Conservation (phyloP, 2,113 vertebrate species). For the Saimiri boliviensis region DNA sequence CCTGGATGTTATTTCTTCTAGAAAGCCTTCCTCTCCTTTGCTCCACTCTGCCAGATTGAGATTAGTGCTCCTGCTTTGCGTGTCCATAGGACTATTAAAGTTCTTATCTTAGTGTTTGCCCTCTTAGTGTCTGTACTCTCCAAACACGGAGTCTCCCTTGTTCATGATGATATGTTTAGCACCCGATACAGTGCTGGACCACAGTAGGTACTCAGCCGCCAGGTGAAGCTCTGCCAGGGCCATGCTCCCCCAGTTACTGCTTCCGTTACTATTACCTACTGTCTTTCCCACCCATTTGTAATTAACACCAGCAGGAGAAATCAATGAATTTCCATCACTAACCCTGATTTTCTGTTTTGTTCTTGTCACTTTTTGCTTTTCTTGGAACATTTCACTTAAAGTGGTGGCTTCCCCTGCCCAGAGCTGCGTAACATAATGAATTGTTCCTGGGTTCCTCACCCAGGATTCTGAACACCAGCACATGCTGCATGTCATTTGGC, state of each 20-base stretch:
- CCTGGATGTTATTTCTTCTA: not conserved
- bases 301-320: not conserved
- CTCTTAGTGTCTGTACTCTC: not conserved
- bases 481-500: accelerated
- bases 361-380: not conserved
- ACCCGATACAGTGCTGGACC: not conserved
- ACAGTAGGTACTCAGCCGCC: not conserved
- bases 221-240: too few species aligned
- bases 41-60: not conserved
- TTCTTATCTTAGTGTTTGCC: not conserved
- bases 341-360: not conserved
- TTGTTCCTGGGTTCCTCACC: not conserved
- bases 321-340: not conserved
- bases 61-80: not conserved
- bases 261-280: not conserved
- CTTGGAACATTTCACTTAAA: conserved; percentile 15
- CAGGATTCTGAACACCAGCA: not conserved
- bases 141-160: not conserved
- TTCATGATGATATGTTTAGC: not conserved
- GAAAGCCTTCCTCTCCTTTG: not conserved
- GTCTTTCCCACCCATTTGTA: too few species aligned
- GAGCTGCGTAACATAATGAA: not conserved
- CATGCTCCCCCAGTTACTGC: accelerated
- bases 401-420: not conserved
- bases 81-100: accelerated